Evolutionary conservation across 1,140 invertebrate genomes (phyloP), one percentile per base, ranked within the genome.

Genomic region (Ericerus pela): DNA sequence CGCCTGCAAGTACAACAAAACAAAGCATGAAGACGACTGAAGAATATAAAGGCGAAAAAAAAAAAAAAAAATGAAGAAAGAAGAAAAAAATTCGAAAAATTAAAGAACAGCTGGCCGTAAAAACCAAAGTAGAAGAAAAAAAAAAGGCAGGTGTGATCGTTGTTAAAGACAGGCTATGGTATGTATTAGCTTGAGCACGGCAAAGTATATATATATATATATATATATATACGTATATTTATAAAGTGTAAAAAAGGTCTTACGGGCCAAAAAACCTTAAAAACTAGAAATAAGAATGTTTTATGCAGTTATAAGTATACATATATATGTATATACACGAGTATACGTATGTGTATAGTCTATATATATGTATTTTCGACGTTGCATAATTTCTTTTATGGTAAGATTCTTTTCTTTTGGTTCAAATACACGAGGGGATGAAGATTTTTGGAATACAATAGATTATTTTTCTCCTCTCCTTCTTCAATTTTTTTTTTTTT

Each of bases 381-480:
- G 41, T 47, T 47, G 41, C 41, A 47, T 47, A 47, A 47, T 47
- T 47, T 47, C 41, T 47, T 47, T 47, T 47, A n/a, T n/a, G n/a
- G 41, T 47, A 47, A 24, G 26, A 47, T 47, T 47, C 41, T 47
- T 47, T 47, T 47, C 41, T 47, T 47, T 24, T 8, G 26, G 16
- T 24, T 47, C n/a, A n/a, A n/a, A n/a, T 47, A 16, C 26, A 24
- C 41, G 26, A 47, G 41, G 41, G 41, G 41, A 47, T 47, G 41
- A 47, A 24, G 41, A 47, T 47, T 47, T 47, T 24, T 47, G 20
- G 41, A 47, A 47, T 47, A 47, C 41, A 47, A 47, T 47, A 47
- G 41, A 47, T 47, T 47, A 24, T 47, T 22, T 18, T 47, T n/a
- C n/a, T n/a, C n/a, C n/a, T n/a, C n/a, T n/a, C n/a, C n/a, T n/a